Conservation (phyloP, 2,797 vertebrate species). For the Poeciliopsis paucimaculata region DNA sequence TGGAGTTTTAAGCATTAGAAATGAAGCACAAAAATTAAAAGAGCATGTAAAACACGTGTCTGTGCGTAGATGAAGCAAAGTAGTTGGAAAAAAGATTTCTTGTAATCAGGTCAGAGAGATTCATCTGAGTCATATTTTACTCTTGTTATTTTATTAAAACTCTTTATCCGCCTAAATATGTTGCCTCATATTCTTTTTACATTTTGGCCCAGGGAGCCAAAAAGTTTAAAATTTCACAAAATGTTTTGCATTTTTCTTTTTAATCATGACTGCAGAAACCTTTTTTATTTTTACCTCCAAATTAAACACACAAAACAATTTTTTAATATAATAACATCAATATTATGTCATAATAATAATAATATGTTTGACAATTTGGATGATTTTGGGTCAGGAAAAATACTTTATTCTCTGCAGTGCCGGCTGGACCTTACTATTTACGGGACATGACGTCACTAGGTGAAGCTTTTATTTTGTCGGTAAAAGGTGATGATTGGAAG, state of each 20-base stretch:
- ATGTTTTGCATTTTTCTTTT: not conserved
- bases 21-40: not conserved
- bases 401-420: not conserved
- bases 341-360: no score
- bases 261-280: not conserved
- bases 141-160: not conserved
- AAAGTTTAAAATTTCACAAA: not conserved
- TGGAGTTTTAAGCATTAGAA: not conserved
- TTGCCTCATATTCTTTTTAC: not conserved
- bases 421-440: not conserved
- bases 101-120: not conserved
- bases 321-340: no score
- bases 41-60: not conserved
- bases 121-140: not conserved
- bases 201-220: not conserved
- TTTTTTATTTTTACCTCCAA: not conserved
- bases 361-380: no score
- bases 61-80: not conserved
- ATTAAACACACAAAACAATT: not conserved
- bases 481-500: not conserved
- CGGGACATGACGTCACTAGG: not conserved
- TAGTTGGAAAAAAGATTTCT: not conserved
- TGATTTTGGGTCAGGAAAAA: not conserved
- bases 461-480: not conserved
- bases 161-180: not conserved